phyloP scores from a whole-genome alignment of 2,888 invertebrate genomes.

The Agrotis segetum region DNA sequence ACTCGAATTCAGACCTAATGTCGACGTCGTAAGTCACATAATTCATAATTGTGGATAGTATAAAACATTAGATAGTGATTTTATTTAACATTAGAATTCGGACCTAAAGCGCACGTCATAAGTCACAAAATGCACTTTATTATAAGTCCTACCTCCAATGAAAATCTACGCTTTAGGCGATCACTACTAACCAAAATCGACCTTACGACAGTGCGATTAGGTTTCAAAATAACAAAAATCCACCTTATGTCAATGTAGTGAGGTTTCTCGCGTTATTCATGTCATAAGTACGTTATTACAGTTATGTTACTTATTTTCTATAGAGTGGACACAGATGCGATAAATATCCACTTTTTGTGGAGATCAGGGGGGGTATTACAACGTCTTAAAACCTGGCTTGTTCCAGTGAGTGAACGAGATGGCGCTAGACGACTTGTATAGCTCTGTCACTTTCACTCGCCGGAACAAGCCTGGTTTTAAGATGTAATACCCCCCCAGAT shows the following conservation, averaged over 20 bases:
- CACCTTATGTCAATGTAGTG: constrained; percentile 53
- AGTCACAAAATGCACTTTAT: constrained; percentile 24
- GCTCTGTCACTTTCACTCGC: too few species aligned
- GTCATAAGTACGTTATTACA: constrained; percentile 62
- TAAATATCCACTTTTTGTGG: too few species aligned
- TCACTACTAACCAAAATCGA: constrained; percentile 49
- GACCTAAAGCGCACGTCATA: neutral
- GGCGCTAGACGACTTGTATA: too few species aligned
- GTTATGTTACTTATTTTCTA: constrained; percentile 32
- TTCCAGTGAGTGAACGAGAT: too few species aligned
- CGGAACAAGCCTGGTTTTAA: too few species aligned
- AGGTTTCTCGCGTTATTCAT: constrained; percentile 59
- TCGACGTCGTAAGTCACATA: constrained; percentile 29
- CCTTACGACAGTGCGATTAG: constrained; percentile 49
- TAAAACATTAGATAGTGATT: too few species aligned
- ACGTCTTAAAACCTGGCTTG: too few species aligned
- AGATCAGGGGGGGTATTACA: too few species aligned
- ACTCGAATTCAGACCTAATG: constrained; percentile 26
- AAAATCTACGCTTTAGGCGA: constrained; percentile 28
- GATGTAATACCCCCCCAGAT: too few species aligned
- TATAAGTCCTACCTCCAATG: constrained; percentile 22
- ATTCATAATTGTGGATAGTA: constrained; percentile 1
- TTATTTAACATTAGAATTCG: neutral
- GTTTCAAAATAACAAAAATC: constrained; percentile 54
- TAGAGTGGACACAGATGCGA: constrained; percentile 12